phyloP scores from a whole-genome alignment of 2,113 vertebrate genomes.

The Ondatra zibethicus region DNA sequence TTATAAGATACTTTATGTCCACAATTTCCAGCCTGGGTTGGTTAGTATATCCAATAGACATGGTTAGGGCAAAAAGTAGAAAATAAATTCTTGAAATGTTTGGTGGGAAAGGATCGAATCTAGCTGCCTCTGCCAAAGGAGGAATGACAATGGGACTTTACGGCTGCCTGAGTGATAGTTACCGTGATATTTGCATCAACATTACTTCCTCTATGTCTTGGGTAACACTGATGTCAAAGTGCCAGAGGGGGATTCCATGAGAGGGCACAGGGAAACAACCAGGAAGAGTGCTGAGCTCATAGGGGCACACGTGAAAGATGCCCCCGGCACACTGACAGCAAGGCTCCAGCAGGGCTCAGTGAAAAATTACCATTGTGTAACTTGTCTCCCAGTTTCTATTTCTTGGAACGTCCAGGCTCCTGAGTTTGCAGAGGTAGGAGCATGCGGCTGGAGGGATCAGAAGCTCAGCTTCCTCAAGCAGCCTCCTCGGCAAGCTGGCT shows the following conservation, averaged over 20 bases:
- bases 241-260: neutral
- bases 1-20: neutral
- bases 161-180: neutral
- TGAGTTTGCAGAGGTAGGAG: neutral
- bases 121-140: neutral
- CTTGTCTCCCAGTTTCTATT: neutral
- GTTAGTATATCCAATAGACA: conserved; percentile 19
- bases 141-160: neutral
- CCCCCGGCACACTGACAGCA: neutral
- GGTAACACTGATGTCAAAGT: neutral
- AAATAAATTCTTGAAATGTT: conserved; percentile 29
- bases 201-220: neutral
- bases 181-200: neutral
- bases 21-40: neutral
- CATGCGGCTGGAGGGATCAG: neutral
- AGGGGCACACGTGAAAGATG: neutral
- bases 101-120: neutral
- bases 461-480: neutral
- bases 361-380: neutral
- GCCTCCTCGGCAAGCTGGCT: neutral
- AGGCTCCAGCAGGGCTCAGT: neutral
- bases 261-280: neutral
- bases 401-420: neutral
- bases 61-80: neutral
- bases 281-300: neutral